phyloP scores from a whole-genome alignment of 2,888 invertebrate genomes.

The Drosophila phalerata region DNA sequence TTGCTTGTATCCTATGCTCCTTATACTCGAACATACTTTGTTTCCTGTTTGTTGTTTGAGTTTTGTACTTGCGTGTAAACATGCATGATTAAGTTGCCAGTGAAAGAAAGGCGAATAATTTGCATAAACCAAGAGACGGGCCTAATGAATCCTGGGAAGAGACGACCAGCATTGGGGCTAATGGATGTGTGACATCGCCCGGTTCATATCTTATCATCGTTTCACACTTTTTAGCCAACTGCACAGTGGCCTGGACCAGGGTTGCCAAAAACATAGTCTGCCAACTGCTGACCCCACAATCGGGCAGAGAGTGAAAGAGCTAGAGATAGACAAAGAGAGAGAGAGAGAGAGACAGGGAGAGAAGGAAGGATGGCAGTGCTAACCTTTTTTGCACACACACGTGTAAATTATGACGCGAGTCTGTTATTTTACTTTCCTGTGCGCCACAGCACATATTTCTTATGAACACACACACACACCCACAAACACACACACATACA shows the following conservation, averaged over 20 bases:
- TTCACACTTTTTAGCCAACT: slow-evolving; percentile 63
- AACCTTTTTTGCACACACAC: slow-evolving; percentile 33
- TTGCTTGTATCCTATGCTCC: slow-evolving; percentile 32
- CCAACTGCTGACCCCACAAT: slow-evolving; percentile 58
- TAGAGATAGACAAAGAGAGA: neutral
- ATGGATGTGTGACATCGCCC: slow-evolving; percentile 46
- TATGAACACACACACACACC: slow-evolving; percentile 24
- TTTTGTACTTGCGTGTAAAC: slow-evolving; percentile 78
- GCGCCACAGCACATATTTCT: slow-evolving; percentile 61
- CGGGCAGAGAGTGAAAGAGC: neutral
- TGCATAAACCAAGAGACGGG: slow-evolving; percentile 56
- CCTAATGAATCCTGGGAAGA: slow-evolving; percentile 46
- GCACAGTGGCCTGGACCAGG: neutral
- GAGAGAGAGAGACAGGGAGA: neutral
- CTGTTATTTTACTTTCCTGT: slow-evolving; percentile 63
- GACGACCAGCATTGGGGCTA: slow-evolving; percentile 31
- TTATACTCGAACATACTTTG: slow-evolving; percentile 56
- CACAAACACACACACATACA: neutral
- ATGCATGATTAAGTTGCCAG: slow-evolving; percentile 76
- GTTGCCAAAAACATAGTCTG: slow-evolving; percentile 52
- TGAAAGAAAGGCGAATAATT: slow-evolving; percentile 51
- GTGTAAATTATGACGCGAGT: slow-evolving; percentile 70
- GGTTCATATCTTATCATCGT: slow-evolving; percentile 51
- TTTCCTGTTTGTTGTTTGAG: slow-evolving; percentile 66
- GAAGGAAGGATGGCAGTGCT: neutral